Percentiles rank a stretch among this genome's conserved stretches.
Evolutionary conservation across 92 coral and sea anemone genomes (phyloP).

Genomic region (Siderastrea radians): DNA sequence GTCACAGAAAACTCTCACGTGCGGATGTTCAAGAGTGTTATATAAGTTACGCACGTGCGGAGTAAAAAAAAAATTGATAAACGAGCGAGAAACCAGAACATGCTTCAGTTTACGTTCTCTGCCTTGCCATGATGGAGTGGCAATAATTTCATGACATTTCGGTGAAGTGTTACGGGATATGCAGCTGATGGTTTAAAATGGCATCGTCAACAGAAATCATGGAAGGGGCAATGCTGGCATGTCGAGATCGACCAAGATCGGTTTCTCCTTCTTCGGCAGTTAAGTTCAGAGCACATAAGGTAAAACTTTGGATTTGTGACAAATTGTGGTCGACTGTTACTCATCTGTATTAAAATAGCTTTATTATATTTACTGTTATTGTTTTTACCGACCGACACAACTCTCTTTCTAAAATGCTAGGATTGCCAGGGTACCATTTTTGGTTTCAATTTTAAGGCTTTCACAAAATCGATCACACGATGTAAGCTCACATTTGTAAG

Average conservation of each 20-base stretch:
- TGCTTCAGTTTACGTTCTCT: background rate
- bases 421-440: too few relatives aligned
- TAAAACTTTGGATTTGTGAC: background rate
- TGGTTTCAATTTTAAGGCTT: too few relatives aligned
- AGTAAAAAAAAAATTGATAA: background rate
- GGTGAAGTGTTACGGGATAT: background rate
- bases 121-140: background rate
- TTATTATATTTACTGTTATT: too few relatives aligned
- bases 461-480: too few relatives aligned
- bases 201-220: background rate
- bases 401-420: too few relatives aligned
- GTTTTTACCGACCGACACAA: too few relatives aligned
- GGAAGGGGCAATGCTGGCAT: background rate
- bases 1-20: background rate
- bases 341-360: too few relatives aligned
- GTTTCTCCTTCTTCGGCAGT: background rate
- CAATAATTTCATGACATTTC: background rate
- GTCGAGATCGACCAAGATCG: background rate
- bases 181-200: background rate
- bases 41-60: conserved; percentile 26
- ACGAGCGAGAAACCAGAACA: too few relatives aligned
- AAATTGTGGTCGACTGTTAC: too few relatives aligned
- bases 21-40: background rate
- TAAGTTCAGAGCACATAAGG: conserved; percentile 2
- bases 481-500: too few relatives aligned